Evolutionary conservation across 2,888 invertebrate genomes (phyloP).

Genomic region (Aphelenchoides bicaudatus): DNA sequence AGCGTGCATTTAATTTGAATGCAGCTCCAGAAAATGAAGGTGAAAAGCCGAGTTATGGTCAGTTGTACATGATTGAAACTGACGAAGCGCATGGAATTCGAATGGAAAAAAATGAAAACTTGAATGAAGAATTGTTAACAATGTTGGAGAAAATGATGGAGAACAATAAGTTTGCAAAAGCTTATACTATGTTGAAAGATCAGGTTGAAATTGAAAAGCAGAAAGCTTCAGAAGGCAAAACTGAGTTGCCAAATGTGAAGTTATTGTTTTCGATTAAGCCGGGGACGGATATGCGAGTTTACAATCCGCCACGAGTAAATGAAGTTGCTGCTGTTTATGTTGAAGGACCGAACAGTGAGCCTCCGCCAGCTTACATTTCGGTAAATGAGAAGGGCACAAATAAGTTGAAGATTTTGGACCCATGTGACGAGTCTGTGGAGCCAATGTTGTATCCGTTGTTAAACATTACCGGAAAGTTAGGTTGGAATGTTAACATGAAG

Average conservation of each 20-base stretch:
- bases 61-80: constrained; percentile 18
- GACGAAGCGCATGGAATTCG: constrained; percentile 16
- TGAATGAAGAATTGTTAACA: neutral
- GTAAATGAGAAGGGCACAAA: constrained; percentile 24
- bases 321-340: constrained; percentile 27
- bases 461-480: neutral
- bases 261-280: constrained; percentile 7
- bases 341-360: constrained; percentile 17
- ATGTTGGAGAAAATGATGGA: constrained; percentile 16
- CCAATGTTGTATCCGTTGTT: constrained; percentile 20
- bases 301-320: constrained; percentile 25
- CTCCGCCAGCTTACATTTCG: constrained; percentile 20
- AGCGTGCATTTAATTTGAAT: neutral
- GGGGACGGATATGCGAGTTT: constrained; percentile 19
- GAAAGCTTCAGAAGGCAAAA: constrained; percentile 2
- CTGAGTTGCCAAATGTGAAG: neutral
- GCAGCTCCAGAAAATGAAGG: constrained; percentile 17
- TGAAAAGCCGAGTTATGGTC: constrained; percentile 5
- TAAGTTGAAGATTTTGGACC: neutral
- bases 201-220: constrained; percentile 15
- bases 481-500: constrained; percentile 19
- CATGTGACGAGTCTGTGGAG: constrained; percentile 3
- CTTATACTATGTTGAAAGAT: constrained; percentile 19
- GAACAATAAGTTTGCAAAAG: constrained; percentile 15
- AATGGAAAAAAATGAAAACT: neutral